Evolutionary conservation across 2,797 vertebrate species (phyloP), one percentile per base, ranked within the genome.

Genomic region (Megalops cyprinoides): DNA sequence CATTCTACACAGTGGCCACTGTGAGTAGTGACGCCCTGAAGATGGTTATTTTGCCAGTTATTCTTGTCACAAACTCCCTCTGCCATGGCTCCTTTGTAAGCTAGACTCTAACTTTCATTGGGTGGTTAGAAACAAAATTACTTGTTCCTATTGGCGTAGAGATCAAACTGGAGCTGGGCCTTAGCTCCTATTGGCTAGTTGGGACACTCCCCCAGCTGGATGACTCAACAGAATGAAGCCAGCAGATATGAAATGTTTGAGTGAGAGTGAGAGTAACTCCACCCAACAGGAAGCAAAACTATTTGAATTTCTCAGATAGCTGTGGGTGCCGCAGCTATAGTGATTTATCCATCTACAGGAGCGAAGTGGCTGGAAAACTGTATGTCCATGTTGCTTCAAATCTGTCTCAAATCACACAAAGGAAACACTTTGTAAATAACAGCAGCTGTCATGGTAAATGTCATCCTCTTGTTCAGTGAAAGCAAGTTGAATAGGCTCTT

Each of bases 191-290:
- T 74, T 74, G 71, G 42, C 31, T 74, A 28, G 25, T 4, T 49
- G 15, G 4, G 44, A 46, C 71, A 74, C 71, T 25, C 71, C 25
- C 71, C 71, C 37, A 28, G 39, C 15, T 42, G 67, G 44, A 71
- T 71, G 67, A 71, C 67, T 71, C 23, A 39, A 42, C 67, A 71
- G 8, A 71, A 42, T 71, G 67, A 42, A 71, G 18, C 37, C 67
- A 23, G 67, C 4, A 42, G 9, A 12, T 39, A 15, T 62, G 67
- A 8, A 44, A 23, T 1, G 37, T 10, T 39, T 23, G 18, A 23
- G 23, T 71, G 39, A 71, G 67, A 71, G 67, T 20, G 4, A n/a
- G 37, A 71, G n/a, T 44, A 9, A 71, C n/a, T 9, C 20, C 1
- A 69, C 42, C 34, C 1, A 62, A 31, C 58, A 18, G 34, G 34